Conservation (phyloP, 2,888 invertebrate species). For the Dinocampus coccinellae region DNA sequence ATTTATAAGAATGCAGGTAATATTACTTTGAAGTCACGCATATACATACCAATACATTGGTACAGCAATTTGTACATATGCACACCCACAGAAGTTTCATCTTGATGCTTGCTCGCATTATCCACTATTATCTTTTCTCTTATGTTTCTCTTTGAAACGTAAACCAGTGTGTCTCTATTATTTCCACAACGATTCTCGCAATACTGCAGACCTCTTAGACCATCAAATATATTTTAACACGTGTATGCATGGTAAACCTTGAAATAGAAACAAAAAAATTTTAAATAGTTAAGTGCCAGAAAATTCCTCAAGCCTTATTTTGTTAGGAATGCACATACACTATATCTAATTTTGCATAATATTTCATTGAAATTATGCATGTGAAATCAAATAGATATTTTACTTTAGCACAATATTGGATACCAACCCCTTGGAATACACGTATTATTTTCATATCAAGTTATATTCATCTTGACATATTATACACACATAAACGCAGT, state of each 20-base stretch:
- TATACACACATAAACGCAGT: neutral
- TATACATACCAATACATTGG: neutral
- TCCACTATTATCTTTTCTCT: constrained; percentile 27
- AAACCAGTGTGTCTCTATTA: constrained; percentile 22
- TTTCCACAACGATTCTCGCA: constrained; percentile 5
- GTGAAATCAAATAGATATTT: neutral
- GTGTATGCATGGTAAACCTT: neutral
- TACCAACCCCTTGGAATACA: neutral
- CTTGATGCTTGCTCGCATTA: constrained; percentile 26
- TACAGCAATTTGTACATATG: neutral
- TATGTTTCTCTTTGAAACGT: neutral
- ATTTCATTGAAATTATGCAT: neutral
- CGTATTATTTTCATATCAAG: constrained; percentile 1
- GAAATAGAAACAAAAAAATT: neutral
- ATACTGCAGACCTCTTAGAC: neutral
- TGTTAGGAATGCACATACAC: neutral
- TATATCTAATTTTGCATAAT: neutral
- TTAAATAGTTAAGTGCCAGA: neutral
- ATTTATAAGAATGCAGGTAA: constrained; percentile 5
- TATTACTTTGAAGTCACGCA: neutral
- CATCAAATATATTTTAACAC: neutral
- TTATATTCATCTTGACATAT: neutral
- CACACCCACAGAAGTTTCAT: constrained; percentile 8
- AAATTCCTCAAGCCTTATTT: neutral
- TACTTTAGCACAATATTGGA: neutral